A percentile compares a stretch with the other conserved stretches of the same genome.
These are phyloP conservation scores for Serinus canaria DNA, from an alignment of 2,113 vertebrate genomes.

Conservation along the genomic window DNA sequence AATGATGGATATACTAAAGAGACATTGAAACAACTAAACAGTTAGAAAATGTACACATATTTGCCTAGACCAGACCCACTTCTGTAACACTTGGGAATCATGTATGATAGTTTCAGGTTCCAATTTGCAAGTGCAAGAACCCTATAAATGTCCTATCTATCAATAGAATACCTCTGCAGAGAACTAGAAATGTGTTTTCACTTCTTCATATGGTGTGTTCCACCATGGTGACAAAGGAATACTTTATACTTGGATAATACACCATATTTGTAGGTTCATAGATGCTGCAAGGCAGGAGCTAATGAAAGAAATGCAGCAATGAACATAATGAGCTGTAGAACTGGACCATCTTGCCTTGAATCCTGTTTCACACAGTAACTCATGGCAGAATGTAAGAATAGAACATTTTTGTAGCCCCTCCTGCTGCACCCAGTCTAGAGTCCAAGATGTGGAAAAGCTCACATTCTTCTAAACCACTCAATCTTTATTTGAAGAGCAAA, in stretches of 20 bases:
- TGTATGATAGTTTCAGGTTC: not conserved
- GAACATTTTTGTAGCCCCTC: not conserved
- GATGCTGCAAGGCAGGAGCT: not conserved
- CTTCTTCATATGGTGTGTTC: not conserved
- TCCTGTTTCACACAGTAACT: not conserved
- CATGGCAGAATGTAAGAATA: not conserved
- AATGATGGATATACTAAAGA: not conserved
- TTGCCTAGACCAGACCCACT: not conserved
- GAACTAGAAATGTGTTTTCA: not conserved
- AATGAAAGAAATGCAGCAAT: not conserved
- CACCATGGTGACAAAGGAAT: not conserved
- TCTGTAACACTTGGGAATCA: not conserved
- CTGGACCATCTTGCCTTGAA: slow-evolving; percentile 19
- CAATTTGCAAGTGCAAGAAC: not conserved
- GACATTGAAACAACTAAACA: not conserved
- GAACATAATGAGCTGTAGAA: not conserved
- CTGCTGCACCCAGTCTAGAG: not conserved
- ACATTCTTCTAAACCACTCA: not conserved
- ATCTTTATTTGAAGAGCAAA: not conserved
- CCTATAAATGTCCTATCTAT: not conserved
- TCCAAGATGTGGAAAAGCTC: not conserved
- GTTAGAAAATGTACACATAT: not conserved
- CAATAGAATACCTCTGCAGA: not conserved
- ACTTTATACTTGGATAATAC: not conserved
- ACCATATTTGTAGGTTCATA: not conserved